Percentiles rank a stretch among this genome's conserved stretches.
phyloP scores from a whole-genome alignment of 2,888 invertebrate species.

The Electrophaes corylata region DNA sequence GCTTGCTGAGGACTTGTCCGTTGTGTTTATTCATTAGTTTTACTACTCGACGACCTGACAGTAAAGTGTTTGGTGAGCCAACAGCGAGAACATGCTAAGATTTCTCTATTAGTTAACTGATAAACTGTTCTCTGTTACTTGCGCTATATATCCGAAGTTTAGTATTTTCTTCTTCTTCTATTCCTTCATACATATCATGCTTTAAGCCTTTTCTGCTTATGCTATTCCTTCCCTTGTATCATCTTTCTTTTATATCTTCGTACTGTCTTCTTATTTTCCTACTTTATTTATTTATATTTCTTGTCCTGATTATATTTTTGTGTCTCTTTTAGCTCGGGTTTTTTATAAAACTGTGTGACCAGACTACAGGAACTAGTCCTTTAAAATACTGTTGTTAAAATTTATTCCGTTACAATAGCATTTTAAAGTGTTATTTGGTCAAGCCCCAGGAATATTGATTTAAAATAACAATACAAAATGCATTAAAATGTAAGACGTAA shows the following conservation, averaged over 20 bases:
- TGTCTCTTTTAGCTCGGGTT: too few species aligned
- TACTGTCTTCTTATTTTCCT: too few species aligned
- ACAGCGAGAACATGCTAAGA: slow-evolving; percentile 27
- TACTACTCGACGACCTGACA: slow-evolving; percentile 49
- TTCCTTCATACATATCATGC: too few species aligned
- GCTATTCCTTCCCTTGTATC: neutral
- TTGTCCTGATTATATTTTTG: too few species aligned
- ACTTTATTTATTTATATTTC: too few species aligned
- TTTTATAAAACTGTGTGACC: too few species aligned
- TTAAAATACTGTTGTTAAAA: neutral
- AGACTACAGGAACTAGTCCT: too few species aligned
- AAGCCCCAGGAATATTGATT: slow-evolving; percentile 40
- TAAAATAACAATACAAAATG: slow-evolving; percentile 48
- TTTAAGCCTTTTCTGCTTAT: neutral
- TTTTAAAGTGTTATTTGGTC: slow-evolving; percentile 23
- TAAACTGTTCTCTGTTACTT: neutral
- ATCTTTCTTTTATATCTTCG: too few species aligned
- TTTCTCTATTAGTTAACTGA: slow-evolving; percentile 23
- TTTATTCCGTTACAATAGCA: slow-evolving; percentile 28
- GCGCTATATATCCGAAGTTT: neutral
- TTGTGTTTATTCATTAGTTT: slow-evolving; percentile 56
- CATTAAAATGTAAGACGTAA: slow-evolving; percentile 67
- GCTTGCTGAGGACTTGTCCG: slow-evolving; percentile 49
- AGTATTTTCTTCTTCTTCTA: neutral
- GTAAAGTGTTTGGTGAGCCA: slow-evolving; percentile 38